Percentiles rank a stretch among this genome's conserved stretches.
phyloP scores from a whole-genome alignment of 2,797 vertebrate genomes.

The Crotalus adamanteus region DNA sequence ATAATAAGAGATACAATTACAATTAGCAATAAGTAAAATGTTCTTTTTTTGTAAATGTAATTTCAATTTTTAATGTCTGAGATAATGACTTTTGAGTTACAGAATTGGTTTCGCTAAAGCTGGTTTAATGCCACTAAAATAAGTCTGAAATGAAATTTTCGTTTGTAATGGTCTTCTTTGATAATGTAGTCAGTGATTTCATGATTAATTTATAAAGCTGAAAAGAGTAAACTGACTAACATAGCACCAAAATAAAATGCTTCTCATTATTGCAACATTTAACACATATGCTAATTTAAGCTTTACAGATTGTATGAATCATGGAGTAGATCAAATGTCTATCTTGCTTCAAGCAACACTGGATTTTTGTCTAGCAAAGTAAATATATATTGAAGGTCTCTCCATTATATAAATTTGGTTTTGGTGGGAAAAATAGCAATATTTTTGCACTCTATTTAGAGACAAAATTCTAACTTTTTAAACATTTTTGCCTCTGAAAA shows the following conservation, averaged over 20 bases:
- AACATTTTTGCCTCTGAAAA: constrained; percentile 46
- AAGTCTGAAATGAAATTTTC: neutral
- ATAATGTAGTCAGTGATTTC: constrained; percentile 14
- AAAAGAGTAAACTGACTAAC: neutral
- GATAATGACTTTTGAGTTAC: neutral
- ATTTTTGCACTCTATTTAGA: constrained; percentile 42
- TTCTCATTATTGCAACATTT: neutral
- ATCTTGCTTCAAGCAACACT: constrained; percentile 5
- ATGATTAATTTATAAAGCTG: constrained; percentile 5
- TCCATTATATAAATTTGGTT: constrained; percentile 38
- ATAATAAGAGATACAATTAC: neutral
- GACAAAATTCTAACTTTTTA: constrained; percentile 24
- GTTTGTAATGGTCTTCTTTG: constrained; percentile 10
- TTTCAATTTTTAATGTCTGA: neutral
- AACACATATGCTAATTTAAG: neutral
- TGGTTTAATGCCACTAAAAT: neutral
- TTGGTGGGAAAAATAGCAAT: constrained; percentile 24
- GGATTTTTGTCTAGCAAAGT: neutral
- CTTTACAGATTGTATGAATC: neutral
- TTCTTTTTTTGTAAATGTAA: neutral
- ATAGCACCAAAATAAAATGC: neutral
- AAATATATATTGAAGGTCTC: constrained; percentile 8
- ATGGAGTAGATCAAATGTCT: neutral
- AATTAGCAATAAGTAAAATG: neutral
- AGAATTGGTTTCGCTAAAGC: neutral